Evolutionary conservation across 1,140 invertebrate species (phyloP), one percentile per base, ranked within the genome.

Genomic region (Asobara japonica): DNA sequence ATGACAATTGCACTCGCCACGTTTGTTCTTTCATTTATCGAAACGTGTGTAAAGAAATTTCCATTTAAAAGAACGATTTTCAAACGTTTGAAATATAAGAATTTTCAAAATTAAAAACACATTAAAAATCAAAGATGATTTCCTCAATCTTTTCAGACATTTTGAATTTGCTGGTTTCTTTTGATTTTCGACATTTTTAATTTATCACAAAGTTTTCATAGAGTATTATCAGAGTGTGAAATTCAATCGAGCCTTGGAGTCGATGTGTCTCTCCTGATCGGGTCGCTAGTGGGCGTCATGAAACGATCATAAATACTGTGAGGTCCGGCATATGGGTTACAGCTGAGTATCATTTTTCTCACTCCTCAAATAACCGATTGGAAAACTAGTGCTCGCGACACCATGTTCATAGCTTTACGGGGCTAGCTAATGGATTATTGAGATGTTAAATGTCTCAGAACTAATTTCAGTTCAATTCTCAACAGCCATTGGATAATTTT

Each of bases 351-450:
- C 7, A 56, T 56, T 56, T 56, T 56, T 56, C 31, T 36, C 11
- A 27, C 22, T 2, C 10, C 22, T 25, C 8, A 25, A 56, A 56
- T 18, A 56, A 56, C 18, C 2, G 18, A 56, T 22, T 56, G 51
- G 0, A 56, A 83, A 83, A 77, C 75, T 70, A 78, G 81, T 80
- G 80, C 20, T 10, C 51, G 22, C 18, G 51, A 56, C 51, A 25
- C 51, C 45, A 20, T 56, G 22, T 56, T 25, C 51, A 25, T 18
- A 27, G 11, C 20, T 25, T 20, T 25, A 56, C 22, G 51, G 25
- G 18, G 6, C 7, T 18, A 27, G 18, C 51, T 22, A 27, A 56
- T n/a, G 25, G 20, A 56, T 56, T 56, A 56, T 56, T 22, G 22
- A 56, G 20, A 25, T 56, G 51, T 56, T 56, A 56, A 56, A 56